phyloP scores from a whole-genome alignment of 2,888 invertebrate genomes.

The Luperina nickerlii region DNA sequence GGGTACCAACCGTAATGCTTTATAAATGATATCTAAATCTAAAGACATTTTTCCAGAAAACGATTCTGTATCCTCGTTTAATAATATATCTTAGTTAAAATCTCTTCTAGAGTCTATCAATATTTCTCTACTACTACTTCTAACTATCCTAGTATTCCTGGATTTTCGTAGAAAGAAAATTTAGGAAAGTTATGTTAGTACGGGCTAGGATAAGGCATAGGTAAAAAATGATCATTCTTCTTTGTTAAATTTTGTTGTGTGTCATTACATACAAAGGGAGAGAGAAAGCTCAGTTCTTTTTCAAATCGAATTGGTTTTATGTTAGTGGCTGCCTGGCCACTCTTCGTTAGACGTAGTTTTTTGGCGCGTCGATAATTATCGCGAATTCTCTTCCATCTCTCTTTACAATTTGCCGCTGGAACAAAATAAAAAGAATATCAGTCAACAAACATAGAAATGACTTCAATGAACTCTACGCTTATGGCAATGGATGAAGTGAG shows the following conservation, averaged over 20 bases:
- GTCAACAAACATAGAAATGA: slow-evolving; percentile 34
- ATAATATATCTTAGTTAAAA: too few relatives aligned
- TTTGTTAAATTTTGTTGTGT: slow-evolving; percentile 29
- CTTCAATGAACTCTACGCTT: slow-evolving; percentile 31
- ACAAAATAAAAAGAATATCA: slow-evolving; percentile 42
- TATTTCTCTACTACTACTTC: too few relatives aligned
- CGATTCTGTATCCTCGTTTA: too few relatives aligned
- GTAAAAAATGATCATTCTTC: too few relatives aligned
- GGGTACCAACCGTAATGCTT: too few relatives aligned
- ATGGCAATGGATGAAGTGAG: slow-evolving; percentile 21
- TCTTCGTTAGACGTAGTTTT: slow-evolving; percentile 32
- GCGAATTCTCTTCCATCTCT: slow-evolving; percentile 44
- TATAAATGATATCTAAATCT: too few relatives aligned
- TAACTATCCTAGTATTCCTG: too few relatives aligned
- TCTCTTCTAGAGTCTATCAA: too few relatives aligned
- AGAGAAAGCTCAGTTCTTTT: slow-evolving; percentile 37
- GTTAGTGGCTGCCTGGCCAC: slow-evolving; percentile 38
- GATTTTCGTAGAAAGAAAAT: too few relatives aligned
- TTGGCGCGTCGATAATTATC: slow-evolving; percentile 41
- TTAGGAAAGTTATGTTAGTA: too few relatives aligned
- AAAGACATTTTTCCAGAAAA: too few relatives aligned
- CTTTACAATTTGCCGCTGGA: slow-evolving; percentile 40
- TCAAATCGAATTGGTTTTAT: slow-evolving; percentile 31
- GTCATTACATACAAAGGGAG: slow-evolving; percentile 29
- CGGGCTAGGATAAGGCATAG: too few relatives aligned